Evolutionary conservation across 2,797 vertebrate species (phyloP), one percentile per base, ranked within the genome.

Genomic region (Lagocephalus sceleratus): DNA sequence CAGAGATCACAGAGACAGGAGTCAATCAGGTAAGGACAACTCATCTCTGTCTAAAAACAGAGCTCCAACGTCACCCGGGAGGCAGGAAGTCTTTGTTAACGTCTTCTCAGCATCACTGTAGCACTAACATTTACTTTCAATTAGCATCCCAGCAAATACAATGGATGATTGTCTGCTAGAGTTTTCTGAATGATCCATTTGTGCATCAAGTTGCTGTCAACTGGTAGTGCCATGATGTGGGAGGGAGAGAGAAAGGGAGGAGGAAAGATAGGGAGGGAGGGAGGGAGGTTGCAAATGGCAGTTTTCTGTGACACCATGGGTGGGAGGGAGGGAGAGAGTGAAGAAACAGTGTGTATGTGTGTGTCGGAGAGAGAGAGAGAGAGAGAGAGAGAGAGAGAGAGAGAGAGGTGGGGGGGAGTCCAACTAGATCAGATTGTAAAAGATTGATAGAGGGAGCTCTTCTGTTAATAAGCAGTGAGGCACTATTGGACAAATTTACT

Each of bases 401-500:
- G 60, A 62, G 71, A 72, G 73, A 67, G 57, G 68, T 56, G 67
- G 71, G 75, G 56, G 68, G 82, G 66, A 78, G 77, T 81, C 78
- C 79, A 83, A 78, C 73, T 78, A 76, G 88, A 89, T 89, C 86
- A 86, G 83, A 87, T 87, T 83, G 86, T 82, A 86, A 81, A 81
- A 84, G 81, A 86, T 71, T 84, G 81, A 85, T 84, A 75, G 61
- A 84, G 73, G 75, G 72, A 82, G 73, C 72, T 75, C 75, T 73
- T 73, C 60, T 54, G 66, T 72, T 78, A 69, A 74, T 77, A 73
- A 78, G 56, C 69, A 51, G 72, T 35, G 59, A 69, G 63, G 63
- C 67, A 75, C 56, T 54, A 75, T 69, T 68, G 53, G 41, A 46
- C 63, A 71, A 62, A 65, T 84, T 82, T 61, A 66, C 60, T 29